Percentiles rank a stretch among this genome's conserved stretches.
These are phyloP conservation scores for Pelmatolapia mariae DNA, from an alignment of 2,113 vertebrate genomes.

Conservation along the genomic window DNA sequence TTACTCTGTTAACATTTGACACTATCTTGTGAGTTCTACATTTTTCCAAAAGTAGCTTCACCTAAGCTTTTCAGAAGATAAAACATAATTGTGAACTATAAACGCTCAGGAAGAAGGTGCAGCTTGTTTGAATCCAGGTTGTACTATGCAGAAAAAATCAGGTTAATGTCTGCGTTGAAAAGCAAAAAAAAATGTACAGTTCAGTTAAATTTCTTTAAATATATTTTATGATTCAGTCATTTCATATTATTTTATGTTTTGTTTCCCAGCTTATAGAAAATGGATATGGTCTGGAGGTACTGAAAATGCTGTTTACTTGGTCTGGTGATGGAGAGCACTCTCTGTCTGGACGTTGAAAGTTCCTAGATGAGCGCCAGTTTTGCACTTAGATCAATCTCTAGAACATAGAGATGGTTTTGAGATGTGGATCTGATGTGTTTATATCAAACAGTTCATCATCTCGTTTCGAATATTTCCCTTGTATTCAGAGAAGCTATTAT, in stretches of 20 bases:
- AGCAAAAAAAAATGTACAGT: neutral
- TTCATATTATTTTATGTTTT: neutral
- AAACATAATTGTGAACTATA: neutral
- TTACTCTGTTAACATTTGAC: neutral
- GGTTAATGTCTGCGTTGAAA: neutral
- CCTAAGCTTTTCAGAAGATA: neutral
- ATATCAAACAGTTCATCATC: neutral
- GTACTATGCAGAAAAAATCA: neutral
- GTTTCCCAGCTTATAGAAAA: neutral
- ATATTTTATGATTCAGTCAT: slow-evolving; percentile 1
- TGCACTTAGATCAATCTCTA: neutral
- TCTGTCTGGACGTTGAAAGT: neutral
- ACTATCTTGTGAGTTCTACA: neutral
- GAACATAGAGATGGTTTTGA: neutral
- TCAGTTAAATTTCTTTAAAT: neutral
- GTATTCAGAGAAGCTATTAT: neutral
- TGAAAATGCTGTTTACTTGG: neutral
- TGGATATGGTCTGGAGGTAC: neutral
- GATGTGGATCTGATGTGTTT: neutral
- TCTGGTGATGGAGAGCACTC: slow-evolving; percentile 16
- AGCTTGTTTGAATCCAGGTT: neutral
- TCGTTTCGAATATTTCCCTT: neutral
- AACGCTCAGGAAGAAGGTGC: neutral
- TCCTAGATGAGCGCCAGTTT: neutral
- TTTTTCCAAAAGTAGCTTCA: neutral